Conservation (phyloP, 2,888 invertebrate species). For the Diarsia dahlii region DNA sequence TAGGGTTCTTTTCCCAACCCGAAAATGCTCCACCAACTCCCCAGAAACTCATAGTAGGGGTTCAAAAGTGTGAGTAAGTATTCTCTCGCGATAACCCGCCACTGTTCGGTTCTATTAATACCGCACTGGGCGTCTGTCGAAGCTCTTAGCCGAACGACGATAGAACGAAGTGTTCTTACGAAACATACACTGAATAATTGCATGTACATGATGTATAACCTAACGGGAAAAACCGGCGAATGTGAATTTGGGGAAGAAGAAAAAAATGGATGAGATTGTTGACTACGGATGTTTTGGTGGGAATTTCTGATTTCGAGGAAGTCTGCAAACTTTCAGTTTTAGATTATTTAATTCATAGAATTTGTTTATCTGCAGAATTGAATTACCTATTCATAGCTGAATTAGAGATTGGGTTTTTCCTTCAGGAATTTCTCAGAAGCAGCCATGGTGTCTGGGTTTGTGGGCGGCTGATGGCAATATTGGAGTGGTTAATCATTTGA, state of each 20-base stretch:
- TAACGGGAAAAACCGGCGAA: conserved; percentile 5
- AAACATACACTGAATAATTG: conserved; percentile 60
- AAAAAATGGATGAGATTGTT: neutral
- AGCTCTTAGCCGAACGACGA: conserved; percentile 66
- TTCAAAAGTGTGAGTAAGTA: conserved; percentile 64
- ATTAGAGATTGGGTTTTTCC: no score
- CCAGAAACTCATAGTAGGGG: conserved; percentile 40
- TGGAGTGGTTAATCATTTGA: no score
- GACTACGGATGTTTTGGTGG: neutral
- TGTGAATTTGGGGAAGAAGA: conserved; percentile 10
- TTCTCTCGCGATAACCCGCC: conserved; percentile 69
- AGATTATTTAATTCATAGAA: neutral
- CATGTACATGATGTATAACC: conserved; percentile 38
- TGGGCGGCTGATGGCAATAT: no score
- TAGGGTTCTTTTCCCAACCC: neutral
- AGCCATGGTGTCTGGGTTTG: no score
- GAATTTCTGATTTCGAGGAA: neutral
- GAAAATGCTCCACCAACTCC: neutral
- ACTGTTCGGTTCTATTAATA: conserved; percentile 66
- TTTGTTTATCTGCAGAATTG: neutral
- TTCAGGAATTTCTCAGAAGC: no score
- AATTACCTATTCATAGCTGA: neutral
- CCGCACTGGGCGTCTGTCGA: conserved; percentile 62
- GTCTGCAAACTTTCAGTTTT: neutral
- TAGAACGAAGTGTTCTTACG: conserved; percentile 68